Percentiles rank a stretch among this genome's conserved stretches.
phyloP scores from a whole-genome alignment of 2,113 vertebrate genomes.

The Notothenia rossii region DNA sequence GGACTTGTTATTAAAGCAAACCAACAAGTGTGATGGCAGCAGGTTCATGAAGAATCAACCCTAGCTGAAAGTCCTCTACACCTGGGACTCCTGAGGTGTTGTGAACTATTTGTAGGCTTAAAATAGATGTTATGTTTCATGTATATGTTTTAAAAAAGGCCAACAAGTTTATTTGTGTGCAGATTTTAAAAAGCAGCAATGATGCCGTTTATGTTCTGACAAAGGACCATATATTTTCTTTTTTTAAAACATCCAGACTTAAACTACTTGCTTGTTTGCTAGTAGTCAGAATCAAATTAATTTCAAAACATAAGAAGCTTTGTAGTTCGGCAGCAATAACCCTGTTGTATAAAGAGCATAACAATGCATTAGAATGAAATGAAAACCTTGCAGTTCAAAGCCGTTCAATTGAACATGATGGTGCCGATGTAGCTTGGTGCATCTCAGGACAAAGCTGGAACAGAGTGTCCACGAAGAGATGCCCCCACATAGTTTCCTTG shows the following conservation, averaged over 20 bases:
- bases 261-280: background rate
- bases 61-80: background rate
- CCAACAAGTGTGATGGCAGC: background rate
- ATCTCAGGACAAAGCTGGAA: conserved; percentile 32
- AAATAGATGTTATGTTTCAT: background rate
- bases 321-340: background rate
- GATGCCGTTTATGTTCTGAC: background rate
- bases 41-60: background rate
- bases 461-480: conserved; percentile 28
- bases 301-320: background rate
- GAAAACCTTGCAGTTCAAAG: background rate
- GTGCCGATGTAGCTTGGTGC: background rate
- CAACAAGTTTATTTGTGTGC: too few species aligned
- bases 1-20: background rate
- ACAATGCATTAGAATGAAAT: background rate
- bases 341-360: background rate
- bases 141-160: background rate
- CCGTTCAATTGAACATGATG: background rate
- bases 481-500: conserved; percentile 37
- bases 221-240: background rate
- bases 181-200: background rate
- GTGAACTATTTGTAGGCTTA: background rate
- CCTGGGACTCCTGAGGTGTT: background rate
- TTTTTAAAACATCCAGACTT: background rate
- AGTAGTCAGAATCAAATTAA: background rate